Evolutionary conservation across 2,797 vertebrate genomes (phyloP).

Genomic region (Poeciliopsis gracilis): DNA sequence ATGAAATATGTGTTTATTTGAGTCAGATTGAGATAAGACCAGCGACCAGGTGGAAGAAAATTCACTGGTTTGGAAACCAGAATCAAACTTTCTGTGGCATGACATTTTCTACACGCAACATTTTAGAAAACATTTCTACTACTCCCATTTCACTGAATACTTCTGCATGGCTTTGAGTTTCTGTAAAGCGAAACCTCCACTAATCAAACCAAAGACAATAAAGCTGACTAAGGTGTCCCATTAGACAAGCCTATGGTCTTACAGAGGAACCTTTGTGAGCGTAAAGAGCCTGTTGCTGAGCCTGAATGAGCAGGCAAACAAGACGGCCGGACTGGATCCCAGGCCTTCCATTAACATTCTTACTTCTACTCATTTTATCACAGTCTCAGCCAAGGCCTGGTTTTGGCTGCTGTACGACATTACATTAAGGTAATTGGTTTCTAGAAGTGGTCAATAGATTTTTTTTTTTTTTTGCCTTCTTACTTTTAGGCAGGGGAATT

Average conservation of each 20-base stretch:
- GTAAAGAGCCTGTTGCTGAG: slow-evolving; percentile 35
- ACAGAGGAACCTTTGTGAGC: slow-evolving; percentile 64
- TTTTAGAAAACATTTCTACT: background rate
- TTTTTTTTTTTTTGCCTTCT: slow-evolving; percentile 49
- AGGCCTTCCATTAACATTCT: slow-evolving; percentile 68
- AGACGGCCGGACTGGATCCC: slow-evolving; percentile 44
- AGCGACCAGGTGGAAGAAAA: background rate
- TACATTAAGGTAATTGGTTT: slow-evolving; percentile 69
- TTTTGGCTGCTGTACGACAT: slow-evolving; percentile 33
- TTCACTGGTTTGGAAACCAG: background rate
- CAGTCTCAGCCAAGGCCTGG: slow-evolving; percentile 29
- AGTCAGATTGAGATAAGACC: too few species aligned
- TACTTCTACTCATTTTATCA: slow-evolving; percentile 49
- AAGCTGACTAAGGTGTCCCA: slow-evolving; percentile 43
- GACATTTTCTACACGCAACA: background rate
- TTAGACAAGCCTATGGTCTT: slow-evolving; percentile 37
- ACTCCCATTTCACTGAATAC: background rate
- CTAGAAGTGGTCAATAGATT: slow-evolving; percentile 55
- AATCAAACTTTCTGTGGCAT: background rate
- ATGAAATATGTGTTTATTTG: too few species aligned
- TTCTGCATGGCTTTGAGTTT: background rate
- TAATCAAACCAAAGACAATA: background rate
- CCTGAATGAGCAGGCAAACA: slow-evolving; percentile 47
- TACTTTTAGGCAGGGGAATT: slow-evolving; percentile 42
- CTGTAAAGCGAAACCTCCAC: slow-evolving; percentile 2